Evolutionary conservation across 2,797 vertebrate genomes (phyloP).

Genomic region (Enteromius argenteus): DNA sequence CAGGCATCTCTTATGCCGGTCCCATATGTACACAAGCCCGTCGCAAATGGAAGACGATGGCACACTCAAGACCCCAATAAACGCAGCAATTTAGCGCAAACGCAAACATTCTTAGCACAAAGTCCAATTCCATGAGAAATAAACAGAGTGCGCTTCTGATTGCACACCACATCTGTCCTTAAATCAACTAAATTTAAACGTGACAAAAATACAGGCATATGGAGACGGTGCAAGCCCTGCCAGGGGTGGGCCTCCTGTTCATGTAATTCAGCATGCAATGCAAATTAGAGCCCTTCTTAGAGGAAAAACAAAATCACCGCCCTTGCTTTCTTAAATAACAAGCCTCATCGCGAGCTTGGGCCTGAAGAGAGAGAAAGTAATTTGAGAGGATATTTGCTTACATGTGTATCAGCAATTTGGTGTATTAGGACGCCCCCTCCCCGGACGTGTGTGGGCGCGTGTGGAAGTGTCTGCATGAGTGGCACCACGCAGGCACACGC

Average conservation of each 20-base stretch:
- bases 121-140: conserved; percentile 82
- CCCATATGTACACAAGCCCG: conserved; percentile 49
- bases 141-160: conserved; percentile 79
- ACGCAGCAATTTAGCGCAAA: conserved; percentile 73
- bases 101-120: conserved; percentile 80
- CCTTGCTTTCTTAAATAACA: conserved; percentile 80
- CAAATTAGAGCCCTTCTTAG: conserved; percentile 74
- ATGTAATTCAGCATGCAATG: conserved; percentile 78
- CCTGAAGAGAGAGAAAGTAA: conserved; percentile 85
- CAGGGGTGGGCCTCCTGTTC: conserved; percentile 69
- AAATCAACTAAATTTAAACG: conserved; percentile 80
- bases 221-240: conserved; percentile 47
- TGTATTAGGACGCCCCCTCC: conserved; percentile 67
- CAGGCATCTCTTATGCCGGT: conserved; percentile 61
- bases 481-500: conserved; percentile 64
- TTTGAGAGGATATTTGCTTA: conserved; percentile 68
- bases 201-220: conserved; percentile 73
- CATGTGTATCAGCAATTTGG: conserved; percentile 80
- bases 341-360: conserved; percentile 78
- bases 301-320: conserved; percentile 70
- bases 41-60: conserved; percentile 79
- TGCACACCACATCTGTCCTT: conserved; percentile 79
- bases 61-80: conserved; percentile 73
- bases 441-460: conserved; percentile 51
- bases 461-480: conserved; percentile 57